Percentiles rank a stretch among this genome's conserved stretches.
These are phyloP conservation scores for Andrena haemorrhoa DNA, from an alignment of 2,888 invertebrate species.

Conservation along the genomic window DNA sequence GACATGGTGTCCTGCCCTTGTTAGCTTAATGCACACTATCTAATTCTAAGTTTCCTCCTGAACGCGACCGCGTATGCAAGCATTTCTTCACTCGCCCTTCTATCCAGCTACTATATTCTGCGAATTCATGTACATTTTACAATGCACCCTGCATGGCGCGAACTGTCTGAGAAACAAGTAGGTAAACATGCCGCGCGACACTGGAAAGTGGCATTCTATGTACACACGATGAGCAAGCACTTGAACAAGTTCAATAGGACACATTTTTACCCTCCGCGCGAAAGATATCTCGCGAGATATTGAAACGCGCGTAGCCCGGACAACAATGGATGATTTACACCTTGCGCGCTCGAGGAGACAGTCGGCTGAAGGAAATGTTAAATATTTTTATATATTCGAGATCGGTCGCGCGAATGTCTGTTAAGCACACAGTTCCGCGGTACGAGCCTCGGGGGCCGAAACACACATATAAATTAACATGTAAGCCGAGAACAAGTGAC, in stretches of 20 bases:
- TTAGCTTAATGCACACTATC: too few relatives aligned
- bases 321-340: constrained; percentile 58
- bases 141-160: too few relatives aligned
- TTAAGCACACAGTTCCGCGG: background rate
- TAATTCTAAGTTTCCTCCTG: too few relatives aligned
- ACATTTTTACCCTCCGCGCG: background rate
- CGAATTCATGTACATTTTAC: too few relatives aligned
- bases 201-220: too few relatives aligned
- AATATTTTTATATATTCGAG: constrained; percentile 28
- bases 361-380: constrained; percentile 6
- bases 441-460: constrained; percentile 10
- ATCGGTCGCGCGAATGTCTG: constrained; percentile 32
- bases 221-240: background rate
- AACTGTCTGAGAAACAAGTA: too few relatives aligned
- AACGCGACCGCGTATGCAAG: too few relatives aligned
- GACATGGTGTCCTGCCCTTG: too few relatives aligned
- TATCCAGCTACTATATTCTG: too few relatives aligned
- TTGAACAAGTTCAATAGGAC: constrained; percentile 21
- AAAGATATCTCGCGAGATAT: constrained; percentile 22
- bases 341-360: constrained; percentile 11
- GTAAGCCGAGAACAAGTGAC: constrained; percentile 69
- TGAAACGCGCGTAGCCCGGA: background rate
- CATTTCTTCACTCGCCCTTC: too few relatives aligned
- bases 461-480: constrained; percentile 59
- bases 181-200: too few relatives aligned